Percentiles rank a stretch among this genome's conserved stretches.
Conservation (phyloP, 2,797 vertebrate species). For the Zalophus californianus region DNA sequence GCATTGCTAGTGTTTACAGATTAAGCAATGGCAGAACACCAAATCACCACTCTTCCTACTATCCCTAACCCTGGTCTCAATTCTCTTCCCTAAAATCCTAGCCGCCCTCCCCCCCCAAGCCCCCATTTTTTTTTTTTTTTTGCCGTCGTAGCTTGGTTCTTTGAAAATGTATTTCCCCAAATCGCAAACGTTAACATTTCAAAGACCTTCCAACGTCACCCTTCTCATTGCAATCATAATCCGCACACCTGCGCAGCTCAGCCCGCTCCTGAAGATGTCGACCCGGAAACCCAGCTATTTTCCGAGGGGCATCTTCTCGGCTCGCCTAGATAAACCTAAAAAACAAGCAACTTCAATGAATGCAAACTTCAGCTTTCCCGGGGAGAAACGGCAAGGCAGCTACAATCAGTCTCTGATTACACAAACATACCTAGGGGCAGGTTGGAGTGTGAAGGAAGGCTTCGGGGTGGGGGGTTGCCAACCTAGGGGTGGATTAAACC, state of each 20-base stretch:
- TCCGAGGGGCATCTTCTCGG: slow-evolving; percentile 81
- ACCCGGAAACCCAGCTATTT: slow-evolving; percentile 70
- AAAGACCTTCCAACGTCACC: slow-evolving; percentile 6
- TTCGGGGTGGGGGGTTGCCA: slow-evolving; percentile 22
- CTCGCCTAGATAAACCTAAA: slow-evolving; percentile 83
- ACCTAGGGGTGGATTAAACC: slow-evolving; percentile 65
- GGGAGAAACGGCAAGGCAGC: slow-evolving; percentile 79
- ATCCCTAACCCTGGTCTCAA: slow-evolving; percentile 76
- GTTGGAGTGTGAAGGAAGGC: slow-evolving; percentile 56
- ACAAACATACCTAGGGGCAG: slow-evolving; percentile 87
- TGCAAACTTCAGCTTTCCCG: slow-evolving; percentile 82
- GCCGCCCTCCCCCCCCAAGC: no score
- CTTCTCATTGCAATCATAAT: not conserved
- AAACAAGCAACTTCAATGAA: slow-evolving; percentile 86
- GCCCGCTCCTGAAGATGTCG: slow-evolving; percentile 73
- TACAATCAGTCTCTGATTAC: slow-evolving; percentile 88
- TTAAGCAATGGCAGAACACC: slow-evolving; percentile 81
- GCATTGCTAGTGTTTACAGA: slow-evolving; percentile 79
- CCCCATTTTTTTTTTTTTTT: no score
- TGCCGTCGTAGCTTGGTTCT: not conserved
- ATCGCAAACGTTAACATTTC: slow-evolving; percentile 47
- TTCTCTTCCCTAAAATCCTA: slow-evolving; percentile 74
- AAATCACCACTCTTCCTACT: slow-evolving; percentile 68
- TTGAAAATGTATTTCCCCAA: slow-evolving; percentile 39
- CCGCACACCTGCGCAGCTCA: slow-evolving; percentile 83